Percentiles rank a stretch among this genome's conserved stretches.
Conservation (phyloP, 2,888 invertebrate genomes). For the Drosophila heteroneura region DNA sequence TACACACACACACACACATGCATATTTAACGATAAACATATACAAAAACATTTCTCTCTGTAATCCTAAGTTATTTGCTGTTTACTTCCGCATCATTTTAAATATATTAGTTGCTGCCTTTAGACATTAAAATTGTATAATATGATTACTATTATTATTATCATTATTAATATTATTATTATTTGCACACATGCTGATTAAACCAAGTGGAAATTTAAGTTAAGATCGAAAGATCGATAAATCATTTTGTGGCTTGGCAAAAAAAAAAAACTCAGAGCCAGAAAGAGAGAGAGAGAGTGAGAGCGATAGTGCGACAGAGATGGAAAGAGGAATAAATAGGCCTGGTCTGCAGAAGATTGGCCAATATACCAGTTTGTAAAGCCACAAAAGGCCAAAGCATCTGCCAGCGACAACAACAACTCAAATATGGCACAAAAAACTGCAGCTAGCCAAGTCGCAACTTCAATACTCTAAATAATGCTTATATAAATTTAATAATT, state of each 20-base stretch:
- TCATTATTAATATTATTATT: constrained; percentile 4
- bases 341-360: constrained; percentile 1
- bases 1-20: constrained; percentile 12
- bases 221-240: background rate
- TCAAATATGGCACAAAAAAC: constrained; percentile 9
- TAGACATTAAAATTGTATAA: constrained; percentile 51
- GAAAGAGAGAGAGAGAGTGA: background rate
- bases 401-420: constrained; percentile 43
- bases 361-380: constrained; percentile 46
- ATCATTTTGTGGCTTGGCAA: background rate
- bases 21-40: constrained; percentile 17
- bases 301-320: background rate
- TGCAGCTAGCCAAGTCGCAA: constrained; percentile 9
- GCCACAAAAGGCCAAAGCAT: constrained; percentile 39
- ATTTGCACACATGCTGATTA: constrained; percentile 30
- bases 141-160: constrained; percentile 22
- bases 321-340: background rate
- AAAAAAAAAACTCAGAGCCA: background rate
- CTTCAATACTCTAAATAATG: constrained; percentile 2
- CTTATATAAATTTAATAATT: background rate
- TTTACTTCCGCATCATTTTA: constrained; percentile 20
- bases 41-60: constrained; percentile 5
- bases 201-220: constrained; percentile 25
- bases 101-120: constrained; percentile 37
- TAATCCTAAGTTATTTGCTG: constrained; percentile 37